Evolutionary conservation across 2,888 invertebrate genomes (phyloP).

Genomic region (Gastracanthus pulcherrimus): DNA sequence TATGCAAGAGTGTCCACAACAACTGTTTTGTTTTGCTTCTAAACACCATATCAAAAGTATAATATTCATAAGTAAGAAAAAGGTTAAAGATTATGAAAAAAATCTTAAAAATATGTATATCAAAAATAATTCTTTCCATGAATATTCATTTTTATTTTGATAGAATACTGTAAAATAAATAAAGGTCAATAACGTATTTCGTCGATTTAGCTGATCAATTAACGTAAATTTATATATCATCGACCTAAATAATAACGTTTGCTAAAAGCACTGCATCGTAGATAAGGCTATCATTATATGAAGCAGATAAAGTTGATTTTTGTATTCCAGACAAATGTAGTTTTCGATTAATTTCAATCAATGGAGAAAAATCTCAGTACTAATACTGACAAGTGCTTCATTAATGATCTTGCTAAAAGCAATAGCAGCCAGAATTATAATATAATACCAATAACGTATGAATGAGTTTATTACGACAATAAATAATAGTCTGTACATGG

Average conservation of each 20-base stretch:
- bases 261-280: background rate
- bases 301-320: too few species aligned
- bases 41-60: background rate
- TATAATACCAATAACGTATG: too few species aligned
- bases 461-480: background rate
- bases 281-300: background rate
- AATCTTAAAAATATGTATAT: background rate
- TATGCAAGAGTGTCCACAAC: background rate
- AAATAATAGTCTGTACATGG: background rate
- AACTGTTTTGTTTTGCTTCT: conserved; percentile 39
- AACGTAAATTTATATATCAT: background rate
- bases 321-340: too few species aligned
- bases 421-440: too few species aligned
- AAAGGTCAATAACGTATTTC: background rate
- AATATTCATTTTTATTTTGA: background rate
- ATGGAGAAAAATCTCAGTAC: too few species aligned
- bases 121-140: background rate
- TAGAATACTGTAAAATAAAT: too few species aligned
- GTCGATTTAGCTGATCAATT: background rate
- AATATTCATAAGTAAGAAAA: background rate
- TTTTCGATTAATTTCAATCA: too few species aligned
- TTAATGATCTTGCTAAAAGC: too few species aligned
- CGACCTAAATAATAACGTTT: background rate
- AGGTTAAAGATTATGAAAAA: background rate
- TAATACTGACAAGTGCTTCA: too few species aligned